Evolutionary conservation across 2,113 vertebrate species (phyloP).

Genomic region (Halcyon malimbica): DNA sequence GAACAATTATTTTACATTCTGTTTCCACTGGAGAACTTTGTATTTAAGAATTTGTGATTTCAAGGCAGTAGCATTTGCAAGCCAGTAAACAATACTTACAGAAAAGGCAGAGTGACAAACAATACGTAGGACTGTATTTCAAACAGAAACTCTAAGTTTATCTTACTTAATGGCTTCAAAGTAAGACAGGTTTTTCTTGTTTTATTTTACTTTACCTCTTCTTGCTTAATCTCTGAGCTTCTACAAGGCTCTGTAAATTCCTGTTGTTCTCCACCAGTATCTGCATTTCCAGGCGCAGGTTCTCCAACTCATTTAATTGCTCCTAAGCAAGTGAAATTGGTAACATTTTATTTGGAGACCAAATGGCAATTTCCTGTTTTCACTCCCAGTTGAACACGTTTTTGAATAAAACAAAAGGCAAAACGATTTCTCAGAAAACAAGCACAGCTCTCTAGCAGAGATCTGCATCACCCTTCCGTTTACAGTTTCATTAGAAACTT

Average conservation of each 20-base stretch:
- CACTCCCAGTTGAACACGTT: background rate
- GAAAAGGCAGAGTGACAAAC: background rate
- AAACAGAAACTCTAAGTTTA: background rate
- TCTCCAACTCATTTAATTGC: slow-evolving; percentile 86
- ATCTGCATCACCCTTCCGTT: background rate
- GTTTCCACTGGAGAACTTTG: background rate
- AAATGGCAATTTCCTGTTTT: background rate
- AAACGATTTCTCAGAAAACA: background rate
- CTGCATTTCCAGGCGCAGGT: slow-evolving; percentile 84
- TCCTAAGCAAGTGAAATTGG: slow-evolving; percentile 70
- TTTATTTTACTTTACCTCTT: slow-evolving; percentile 58
- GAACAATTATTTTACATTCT: background rate
- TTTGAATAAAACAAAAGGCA: background rate
- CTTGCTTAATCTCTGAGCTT: slow-evolving; percentile 45
- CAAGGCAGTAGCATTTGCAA: background rate
- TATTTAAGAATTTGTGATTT: background rate
- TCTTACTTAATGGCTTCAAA: background rate
- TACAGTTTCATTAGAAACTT: background rate
- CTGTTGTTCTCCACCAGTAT: slow-evolving; percentile 83
- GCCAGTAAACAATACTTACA: background rate
- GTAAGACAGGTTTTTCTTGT: background rate
- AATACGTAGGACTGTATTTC: background rate
- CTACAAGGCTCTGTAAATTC: slow-evolving; percentile 77
- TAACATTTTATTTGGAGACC: background rate
- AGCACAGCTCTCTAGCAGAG: background rate